These are phyloP conservation scores for Dascyllus trimaculatus DNA, from an alignment of 2,113 vertebrate species.

Conservation along the genomic window DNA sequence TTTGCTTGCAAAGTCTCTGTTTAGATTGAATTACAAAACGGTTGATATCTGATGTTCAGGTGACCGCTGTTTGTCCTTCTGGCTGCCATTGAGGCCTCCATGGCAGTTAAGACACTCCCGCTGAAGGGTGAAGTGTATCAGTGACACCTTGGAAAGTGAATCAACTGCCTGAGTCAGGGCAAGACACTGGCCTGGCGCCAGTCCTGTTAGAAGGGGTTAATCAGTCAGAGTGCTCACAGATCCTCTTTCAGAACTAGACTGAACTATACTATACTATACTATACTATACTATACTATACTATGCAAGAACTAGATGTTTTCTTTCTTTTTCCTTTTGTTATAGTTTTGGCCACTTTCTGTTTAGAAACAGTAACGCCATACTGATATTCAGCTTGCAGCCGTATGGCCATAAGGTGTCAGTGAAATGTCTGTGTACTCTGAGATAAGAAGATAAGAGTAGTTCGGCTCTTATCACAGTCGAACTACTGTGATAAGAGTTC, in stretches of 20 bases:
- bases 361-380: background rate
- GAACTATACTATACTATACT: background rate
- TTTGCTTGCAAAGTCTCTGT: conserved; percentile 53
- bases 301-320: no score
- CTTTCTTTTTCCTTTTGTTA: background rate
- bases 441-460: no score
- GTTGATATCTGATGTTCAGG: conserved; percentile 77
- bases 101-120: conserved; percentile 58
- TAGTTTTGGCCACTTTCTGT: background rate
- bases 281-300: background rate
- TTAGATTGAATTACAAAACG: conserved; percentile 79
- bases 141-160: conserved; percentile 78
- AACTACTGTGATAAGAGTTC: background rate
- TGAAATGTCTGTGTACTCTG: background rate
- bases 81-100: conserved; percentile 40
- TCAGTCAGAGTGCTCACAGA: conserved; percentile 37
- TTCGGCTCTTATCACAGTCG: no score
- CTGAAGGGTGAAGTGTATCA: conserved; percentile 65
- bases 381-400: background rate
- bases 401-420: background rate
- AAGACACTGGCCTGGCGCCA: conserved; percentile 38
- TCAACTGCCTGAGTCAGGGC: conserved; percentile 33
- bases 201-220: conserved; percentile 52
- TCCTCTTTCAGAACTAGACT: conserved; percentile 19
- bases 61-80: conserved; percentile 74